These are phyloP conservation scores for Spinibarbus caldwelli DNA, from an alignment of 2,797 vertebrate species.

Conservation along the genomic window DNA sequence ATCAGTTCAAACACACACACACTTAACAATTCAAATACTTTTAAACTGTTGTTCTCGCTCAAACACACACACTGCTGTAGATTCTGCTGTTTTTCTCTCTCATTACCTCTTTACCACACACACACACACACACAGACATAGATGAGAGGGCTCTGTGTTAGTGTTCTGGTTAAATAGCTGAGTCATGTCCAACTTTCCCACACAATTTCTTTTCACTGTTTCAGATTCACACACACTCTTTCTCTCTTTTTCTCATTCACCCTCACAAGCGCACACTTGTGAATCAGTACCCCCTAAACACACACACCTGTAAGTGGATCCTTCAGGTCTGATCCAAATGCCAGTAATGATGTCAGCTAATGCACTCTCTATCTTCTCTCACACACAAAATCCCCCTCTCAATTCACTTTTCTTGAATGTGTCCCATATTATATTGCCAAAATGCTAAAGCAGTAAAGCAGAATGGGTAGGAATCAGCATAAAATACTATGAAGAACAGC, in stretches of 20 bases:
- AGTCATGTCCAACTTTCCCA: conserved; percentile 32
- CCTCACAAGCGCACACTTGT: not conserved
- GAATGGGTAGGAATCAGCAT: not conserved
- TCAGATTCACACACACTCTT: conserved; percentile 13
- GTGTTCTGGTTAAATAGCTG: conserved; percentile 13
- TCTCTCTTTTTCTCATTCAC: conserved; percentile 10
- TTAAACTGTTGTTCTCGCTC: not conserved
- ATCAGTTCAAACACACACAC: conserved; percentile 9
- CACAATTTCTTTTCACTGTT: conserved; percentile 15
- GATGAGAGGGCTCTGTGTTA: conserved; percentile 23
- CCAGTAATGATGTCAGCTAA: conserved; percentile 50
- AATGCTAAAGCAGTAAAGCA: not conserved
- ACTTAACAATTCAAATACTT: conserved; percentile 2
- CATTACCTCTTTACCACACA: not conserved
- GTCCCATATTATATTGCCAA: not conserved
- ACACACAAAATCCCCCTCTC: conserved; percentile 23
- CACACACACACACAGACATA: conserved; percentile 33
- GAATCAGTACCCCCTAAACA: conserved; percentile 1
- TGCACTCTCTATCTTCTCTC: conserved; percentile 16
- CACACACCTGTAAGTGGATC: conserved; percentile 62
- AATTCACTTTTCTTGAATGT: not conserved
- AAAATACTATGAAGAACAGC: not conserved
- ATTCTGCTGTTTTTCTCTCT: not conserved
- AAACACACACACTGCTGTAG: not conserved
- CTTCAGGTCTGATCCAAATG: conserved; percentile 47